phyloP scores from a whole-genome alignment of 2,888 invertebrate genomes.

The Siphonodentalium dalli region DNA sequence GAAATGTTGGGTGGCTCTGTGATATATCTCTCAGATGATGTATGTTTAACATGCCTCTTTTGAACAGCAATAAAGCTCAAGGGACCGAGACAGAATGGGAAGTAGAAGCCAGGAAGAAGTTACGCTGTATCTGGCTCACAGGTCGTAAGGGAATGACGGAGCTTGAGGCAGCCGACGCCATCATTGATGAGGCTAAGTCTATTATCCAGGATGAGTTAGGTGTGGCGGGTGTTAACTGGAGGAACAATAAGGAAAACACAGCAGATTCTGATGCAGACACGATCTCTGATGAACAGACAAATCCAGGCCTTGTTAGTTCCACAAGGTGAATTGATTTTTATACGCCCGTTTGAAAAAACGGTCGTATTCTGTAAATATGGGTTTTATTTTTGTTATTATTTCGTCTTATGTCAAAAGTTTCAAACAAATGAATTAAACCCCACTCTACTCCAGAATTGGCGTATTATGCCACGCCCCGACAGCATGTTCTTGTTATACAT shows the following conservation, averaged over 20 bases:
- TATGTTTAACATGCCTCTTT: background rate
- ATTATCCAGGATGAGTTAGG: constrained; percentile 68
- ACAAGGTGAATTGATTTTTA: too few species aligned
- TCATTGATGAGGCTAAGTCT: constrained; percentile 81
- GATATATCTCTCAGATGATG: background rate
- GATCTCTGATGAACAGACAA: too few species aligned
- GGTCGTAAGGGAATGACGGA: constrained; percentile 76
- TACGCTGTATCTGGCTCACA: constrained; percentile 58
- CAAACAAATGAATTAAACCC: too few species aligned
- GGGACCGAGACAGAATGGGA: constrained; percentile 73
- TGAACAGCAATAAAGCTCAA: constrained; percentile 72
- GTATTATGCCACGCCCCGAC: too few species aligned
- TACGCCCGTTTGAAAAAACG: too few species aligned
- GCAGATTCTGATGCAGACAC: background rate
- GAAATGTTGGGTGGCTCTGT: background rate
- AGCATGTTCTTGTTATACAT: too few species aligned
- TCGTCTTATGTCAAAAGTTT: too few species aligned
- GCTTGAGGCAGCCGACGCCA: constrained; percentile 79
- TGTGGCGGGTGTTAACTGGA: constrained; percentile 54
- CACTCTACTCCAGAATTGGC: too few species aligned
- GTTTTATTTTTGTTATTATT: too few species aligned
- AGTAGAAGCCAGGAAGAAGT: constrained; percentile 69
- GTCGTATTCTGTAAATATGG: too few species aligned
- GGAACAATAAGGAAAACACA: constrained; percentile 9
- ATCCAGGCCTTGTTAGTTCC: too few species aligned